Conservation (phyloP, 2,888 invertebrate genomes). For the Barypeithes pellucidus region DNA sequence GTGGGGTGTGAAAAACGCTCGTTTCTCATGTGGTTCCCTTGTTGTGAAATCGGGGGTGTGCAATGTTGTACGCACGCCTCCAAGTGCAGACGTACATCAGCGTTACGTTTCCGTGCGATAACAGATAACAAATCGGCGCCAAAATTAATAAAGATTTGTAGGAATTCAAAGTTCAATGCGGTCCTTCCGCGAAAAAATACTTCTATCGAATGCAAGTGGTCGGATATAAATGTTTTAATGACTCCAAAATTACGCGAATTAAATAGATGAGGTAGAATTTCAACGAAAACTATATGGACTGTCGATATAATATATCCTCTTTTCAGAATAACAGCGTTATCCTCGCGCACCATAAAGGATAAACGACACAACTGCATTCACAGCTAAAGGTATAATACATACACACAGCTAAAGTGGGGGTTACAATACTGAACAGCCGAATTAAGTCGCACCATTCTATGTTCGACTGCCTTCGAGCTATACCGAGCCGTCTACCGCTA, state of each 20-base stretch:
- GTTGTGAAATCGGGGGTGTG: too few relatives aligned
- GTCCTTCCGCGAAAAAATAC: not conserved
- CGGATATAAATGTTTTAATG: too few relatives aligned
- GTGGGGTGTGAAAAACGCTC: too few relatives aligned
- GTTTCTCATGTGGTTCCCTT: too few relatives aligned
- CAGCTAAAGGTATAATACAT: slow-evolving; percentile 24
- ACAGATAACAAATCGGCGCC: not conserved
- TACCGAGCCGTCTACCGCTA: slow-evolving; percentile 4
- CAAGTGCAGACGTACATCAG: too few relatives aligned
- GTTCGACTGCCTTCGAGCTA: slow-evolving; percentile 35
- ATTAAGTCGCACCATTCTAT: slow-evolving; percentile 43
- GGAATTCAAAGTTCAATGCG: not conserved
- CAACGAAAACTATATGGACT: not conserved
- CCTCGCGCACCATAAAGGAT: slow-evolving; percentile 25
- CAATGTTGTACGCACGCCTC: too few relatives aligned
- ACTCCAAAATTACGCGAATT: too few relatives aligned
- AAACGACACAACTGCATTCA: slow-evolving; percentile 23
- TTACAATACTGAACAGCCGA: slow-evolving; percentile 33
- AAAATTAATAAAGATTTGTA: not conserved
- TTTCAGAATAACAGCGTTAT: slow-evolving; percentile 19
- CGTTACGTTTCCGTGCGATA: too few relatives aligned
- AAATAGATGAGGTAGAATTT: not conserved
- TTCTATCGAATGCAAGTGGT: not conserved
- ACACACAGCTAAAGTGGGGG: slow-evolving; percentile 29
- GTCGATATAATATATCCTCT: not conserved